These are phyloP conservation scores for Uromys caudimaculatus DNA, from an alignment of 2,797 vertebrate genomes.

Conservation along the genomic window DNA sequence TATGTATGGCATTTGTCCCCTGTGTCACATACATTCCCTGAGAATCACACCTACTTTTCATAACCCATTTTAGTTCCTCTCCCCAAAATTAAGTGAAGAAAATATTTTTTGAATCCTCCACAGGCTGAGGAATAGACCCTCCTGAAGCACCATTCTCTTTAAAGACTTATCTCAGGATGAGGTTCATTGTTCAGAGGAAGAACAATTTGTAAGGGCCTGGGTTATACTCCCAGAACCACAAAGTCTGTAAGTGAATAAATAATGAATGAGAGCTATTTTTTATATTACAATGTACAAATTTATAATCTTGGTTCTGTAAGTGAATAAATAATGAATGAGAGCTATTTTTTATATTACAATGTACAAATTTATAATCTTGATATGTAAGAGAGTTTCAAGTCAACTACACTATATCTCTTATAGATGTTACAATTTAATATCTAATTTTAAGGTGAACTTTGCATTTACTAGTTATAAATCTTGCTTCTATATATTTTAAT, in stretches of 20 bases:
- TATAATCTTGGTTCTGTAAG: too few relatives aligned
- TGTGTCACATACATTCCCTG: not conserved
- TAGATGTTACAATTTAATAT: not conserved
- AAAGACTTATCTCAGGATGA: not conserved
- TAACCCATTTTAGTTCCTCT: not conserved
- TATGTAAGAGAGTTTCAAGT: not conserved
- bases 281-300: not conserved
- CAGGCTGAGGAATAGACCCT: not conserved
- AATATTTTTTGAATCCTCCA: not conserved
- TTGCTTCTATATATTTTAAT: not conserved
- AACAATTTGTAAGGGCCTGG: not conserved
- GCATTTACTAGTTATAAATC: not conserved
- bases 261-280: not conserved
- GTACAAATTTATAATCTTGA: not conserved
- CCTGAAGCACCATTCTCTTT: not conserved
- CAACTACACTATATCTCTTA: not conserved
- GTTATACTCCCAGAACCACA: not conserved
- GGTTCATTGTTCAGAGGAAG: not conserved
- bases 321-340: not conserved
- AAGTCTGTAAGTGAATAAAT: not conserved
- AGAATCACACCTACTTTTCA: not conserved
- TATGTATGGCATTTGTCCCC: not conserved
- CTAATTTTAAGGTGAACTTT: not conserved
- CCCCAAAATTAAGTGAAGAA: not conserved
- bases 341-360: not conserved